phyloP scores from a whole-genome alignment of 2,888 invertebrate genomes.

The Agriopis aurantiaria region DNA sequence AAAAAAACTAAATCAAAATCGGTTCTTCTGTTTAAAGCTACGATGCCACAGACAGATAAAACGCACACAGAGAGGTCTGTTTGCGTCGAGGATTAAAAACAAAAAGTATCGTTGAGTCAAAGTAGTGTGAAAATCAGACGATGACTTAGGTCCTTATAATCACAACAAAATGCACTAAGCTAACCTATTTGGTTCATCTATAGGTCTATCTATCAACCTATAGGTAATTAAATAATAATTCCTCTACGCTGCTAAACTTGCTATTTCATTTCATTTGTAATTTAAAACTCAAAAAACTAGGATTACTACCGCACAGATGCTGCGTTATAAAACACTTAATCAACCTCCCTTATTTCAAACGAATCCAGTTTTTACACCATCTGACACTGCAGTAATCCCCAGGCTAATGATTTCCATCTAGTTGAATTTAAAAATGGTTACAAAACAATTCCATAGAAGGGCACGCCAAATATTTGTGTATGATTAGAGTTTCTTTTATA shows the following conservation, averaged over 20 bases:
- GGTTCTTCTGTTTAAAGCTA: too few relatives aligned
- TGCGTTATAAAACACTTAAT: slow-evolving; percentile 37
- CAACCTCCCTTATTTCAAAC: slow-evolving; percentile 34
- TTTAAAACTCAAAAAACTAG: slow-evolving; percentile 23
- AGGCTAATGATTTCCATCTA: slow-evolving; percentile 52
- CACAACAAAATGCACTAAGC: too few relatives aligned
- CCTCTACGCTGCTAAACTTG: neutral
- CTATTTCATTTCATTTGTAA: slow-evolving; percentile 35
- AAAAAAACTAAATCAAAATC: too few relatives aligned
- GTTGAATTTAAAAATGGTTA: slow-evolving; percentile 39
- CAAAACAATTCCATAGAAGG: slow-evolving; percentile 10
- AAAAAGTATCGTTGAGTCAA: too few relatives aligned
- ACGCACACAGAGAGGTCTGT: too few relatives aligned
- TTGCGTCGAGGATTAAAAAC: too few relatives aligned
- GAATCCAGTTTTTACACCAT: slow-evolving; percentile 47
- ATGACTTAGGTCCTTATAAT: too few relatives aligned
- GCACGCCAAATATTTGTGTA: neutral
- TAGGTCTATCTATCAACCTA: too few relatives aligned
- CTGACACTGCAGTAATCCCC: slow-evolving; percentile 51
- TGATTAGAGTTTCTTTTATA: neutral
- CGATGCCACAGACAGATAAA: too few relatives aligned
- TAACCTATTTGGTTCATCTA: neutral
- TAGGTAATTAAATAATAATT: too few relatives aligned
- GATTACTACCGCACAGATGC: slow-evolving; percentile 41
- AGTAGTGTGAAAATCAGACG: too few relatives aligned